Conservation (phyloP, 2,888 invertebrate genomes). For the Orchesellides sinensis region DNA sequence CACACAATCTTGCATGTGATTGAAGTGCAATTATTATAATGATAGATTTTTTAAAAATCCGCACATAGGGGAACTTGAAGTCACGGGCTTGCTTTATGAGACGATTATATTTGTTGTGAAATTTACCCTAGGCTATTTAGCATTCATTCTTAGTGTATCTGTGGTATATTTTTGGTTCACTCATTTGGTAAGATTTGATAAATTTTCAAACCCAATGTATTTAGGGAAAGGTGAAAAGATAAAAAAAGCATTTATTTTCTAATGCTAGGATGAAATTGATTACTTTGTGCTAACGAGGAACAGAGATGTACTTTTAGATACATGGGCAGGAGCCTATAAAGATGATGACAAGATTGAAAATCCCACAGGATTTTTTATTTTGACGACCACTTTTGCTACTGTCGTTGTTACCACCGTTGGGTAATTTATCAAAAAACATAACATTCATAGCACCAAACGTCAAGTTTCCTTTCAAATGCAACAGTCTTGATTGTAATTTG, state of each 20-base stretch:
- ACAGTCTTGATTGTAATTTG: neutral
- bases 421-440: conserved; percentile 16
- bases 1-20: no score
- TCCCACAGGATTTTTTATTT: conserved; percentile 33
- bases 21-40: no score
- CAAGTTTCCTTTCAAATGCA: neutral
- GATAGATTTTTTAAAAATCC: no score
- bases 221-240: neutral
- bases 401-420: conserved; percentile 66
- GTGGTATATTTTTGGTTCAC: conserved; percentile 33
- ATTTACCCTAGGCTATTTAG: conserved; percentile 14
- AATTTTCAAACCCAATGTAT: neutral
- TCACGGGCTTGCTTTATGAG: conserved; percentile 15
- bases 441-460: no score
- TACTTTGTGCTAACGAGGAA: conserved; percentile 23
- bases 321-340: conserved; percentile 18
- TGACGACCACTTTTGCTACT: conserved; percentile 45
- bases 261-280: conserved; percentile 17
- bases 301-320: conserved; percentile 10
- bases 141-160: conserved; percentile 22
- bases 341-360: conserved; percentile 17
- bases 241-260: neutral
- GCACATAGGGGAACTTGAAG: conserved; percentile 13
- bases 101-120: conserved; percentile 29
- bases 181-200: conserved; percentile 10